phyloP scores from a whole-genome alignment of 2,113 vertebrate species.

The Cheilinus undulatus region DNA sequence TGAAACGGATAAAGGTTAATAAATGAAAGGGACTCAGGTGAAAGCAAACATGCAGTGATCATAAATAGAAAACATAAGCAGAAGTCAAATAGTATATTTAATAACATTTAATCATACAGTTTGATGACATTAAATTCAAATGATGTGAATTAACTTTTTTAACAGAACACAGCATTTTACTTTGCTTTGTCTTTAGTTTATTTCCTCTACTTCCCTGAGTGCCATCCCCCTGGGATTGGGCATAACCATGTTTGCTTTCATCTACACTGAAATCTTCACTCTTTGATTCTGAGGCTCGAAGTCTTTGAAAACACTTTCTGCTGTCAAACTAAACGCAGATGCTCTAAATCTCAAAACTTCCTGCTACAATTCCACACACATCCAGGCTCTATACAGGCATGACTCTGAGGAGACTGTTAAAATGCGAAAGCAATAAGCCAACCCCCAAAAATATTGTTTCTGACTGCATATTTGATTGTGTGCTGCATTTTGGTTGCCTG shows the following conservation, averaged over 20 bases:
- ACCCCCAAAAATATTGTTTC: background rate
- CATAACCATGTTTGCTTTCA: conserved; percentile 27
- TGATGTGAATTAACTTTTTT: background rate
- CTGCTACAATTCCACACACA: background rate
- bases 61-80: no score
- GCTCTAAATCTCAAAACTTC: conserved; percentile 9
- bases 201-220: conserved; percentile 51
- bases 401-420: background rate
- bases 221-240: conserved; percentile 1
- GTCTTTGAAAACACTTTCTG: conserved; percentile 19
- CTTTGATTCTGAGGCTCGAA: conserved; percentile 18
- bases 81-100: no score
- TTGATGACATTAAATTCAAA: no score
- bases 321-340: conserved; percentile 40
- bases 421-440: background rate
- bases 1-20: background rate
- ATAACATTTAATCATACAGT: no score
- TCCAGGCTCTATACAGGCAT: background rate
- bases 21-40: no score
- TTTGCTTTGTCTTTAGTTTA: background rate
- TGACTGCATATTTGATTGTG: background rate
- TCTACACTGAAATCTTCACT: background rate
- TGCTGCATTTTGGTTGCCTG: background rate
- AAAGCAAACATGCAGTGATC: no score
- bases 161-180: background rate